A percentile compares a stretch with the other conserved stretches of the same genome.
These are phyloP conservation scores for Macquaria ambigua DNA, from an alignment of 2,113 vertebrate species.

Conservation along the genomic window DNA sequence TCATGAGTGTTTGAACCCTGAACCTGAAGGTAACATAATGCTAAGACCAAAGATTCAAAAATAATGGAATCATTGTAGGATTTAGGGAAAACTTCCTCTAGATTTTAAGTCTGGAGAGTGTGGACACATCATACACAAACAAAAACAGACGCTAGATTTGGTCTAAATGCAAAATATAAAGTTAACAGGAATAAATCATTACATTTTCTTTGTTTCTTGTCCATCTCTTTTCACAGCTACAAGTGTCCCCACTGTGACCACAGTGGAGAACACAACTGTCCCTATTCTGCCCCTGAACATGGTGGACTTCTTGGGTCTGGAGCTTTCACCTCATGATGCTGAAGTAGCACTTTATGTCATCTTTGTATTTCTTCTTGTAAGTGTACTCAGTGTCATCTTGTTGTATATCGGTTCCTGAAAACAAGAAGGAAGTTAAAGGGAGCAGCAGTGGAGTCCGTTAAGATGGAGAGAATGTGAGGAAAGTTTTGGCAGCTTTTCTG, in stretches of 20 bases:
- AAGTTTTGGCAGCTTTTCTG: background rate
- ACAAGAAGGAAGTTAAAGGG: conserved; percentile 22
- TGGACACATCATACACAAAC: background rate
- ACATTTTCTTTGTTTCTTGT: background rate
- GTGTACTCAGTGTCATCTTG: conserved; percentile 51
- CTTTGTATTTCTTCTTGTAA: conserved; percentile 78
- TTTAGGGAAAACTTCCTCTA: background rate
- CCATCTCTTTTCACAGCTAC: conserved; percentile 48
- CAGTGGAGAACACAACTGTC: background rate
- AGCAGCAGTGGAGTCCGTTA: background rate
- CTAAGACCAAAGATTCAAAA: background rate
- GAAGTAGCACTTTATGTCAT: conserved; percentile 84
- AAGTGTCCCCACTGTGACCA: background rate
- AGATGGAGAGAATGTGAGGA: conserved; percentile 52
- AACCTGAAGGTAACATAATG: conserved; percentile 42
- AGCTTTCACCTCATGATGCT: conserved; percentile 76
- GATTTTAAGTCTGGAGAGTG: background rate
- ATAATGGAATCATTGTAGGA: background rate
- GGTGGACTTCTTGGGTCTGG: conserved; percentile 85
- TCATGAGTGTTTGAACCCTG: conserved; percentile 85
- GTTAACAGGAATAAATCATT: background rate
- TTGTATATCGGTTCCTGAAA: conserved; percentile 69
- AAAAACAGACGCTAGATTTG: background rate
- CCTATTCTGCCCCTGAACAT: background rate
- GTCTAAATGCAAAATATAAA: background rate